These are phyloP conservation scores for Phthorimaea operculella DNA, from an alignment of 1,140 invertebrate genomes.

Conservation along the genomic window DNA sequence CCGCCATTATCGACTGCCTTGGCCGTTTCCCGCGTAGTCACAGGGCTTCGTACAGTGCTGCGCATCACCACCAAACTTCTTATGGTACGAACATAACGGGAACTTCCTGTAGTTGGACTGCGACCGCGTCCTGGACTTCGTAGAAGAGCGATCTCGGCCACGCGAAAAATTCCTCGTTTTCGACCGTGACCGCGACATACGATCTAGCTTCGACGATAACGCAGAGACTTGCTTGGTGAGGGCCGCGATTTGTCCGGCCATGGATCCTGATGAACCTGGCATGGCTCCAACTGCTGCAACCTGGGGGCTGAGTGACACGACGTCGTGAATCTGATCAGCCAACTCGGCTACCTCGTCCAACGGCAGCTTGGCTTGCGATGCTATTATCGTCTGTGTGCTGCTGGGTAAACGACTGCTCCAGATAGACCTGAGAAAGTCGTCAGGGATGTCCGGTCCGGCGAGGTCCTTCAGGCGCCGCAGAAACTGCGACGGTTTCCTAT, in stretches of 20 bases:
- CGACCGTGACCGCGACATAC: conserved; percentile 5
- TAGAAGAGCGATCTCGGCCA: neutral
- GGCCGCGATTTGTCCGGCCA: conserved; percentile 1
- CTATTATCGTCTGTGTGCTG: conserved; percentile 7
- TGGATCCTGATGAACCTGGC: neutral
- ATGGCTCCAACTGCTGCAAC: neutral
- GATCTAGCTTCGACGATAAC: neutral
- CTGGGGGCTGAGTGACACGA: neutral
- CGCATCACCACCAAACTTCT: conserved; percentile 11
- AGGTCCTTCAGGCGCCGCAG: neutral
- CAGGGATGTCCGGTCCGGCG: neutral
- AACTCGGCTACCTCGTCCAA: conserved; percentile 6
- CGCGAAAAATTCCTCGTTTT: neutral
- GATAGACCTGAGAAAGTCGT: neutral
- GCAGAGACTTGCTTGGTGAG: neutral
- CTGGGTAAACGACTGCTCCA: conserved; percentile 1
- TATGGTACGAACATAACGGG: conserved; percentile 14
- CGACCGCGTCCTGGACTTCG: neutral
- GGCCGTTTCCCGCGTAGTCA: conserved; percentile 4
- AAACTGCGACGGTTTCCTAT: conserved; percentile 6
- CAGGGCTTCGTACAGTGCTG: conserved; percentile 11
- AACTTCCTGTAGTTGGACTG: conserved; percentile 9
- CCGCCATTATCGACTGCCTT: conserved; percentile 1
- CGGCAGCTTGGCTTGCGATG: neutral
- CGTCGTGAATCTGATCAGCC: conserved; percentile 1